Evolutionary conservation across 2,888 invertebrate genomes (phyloP).

Genomic region (Pristionchus entomophagus): DNA sequence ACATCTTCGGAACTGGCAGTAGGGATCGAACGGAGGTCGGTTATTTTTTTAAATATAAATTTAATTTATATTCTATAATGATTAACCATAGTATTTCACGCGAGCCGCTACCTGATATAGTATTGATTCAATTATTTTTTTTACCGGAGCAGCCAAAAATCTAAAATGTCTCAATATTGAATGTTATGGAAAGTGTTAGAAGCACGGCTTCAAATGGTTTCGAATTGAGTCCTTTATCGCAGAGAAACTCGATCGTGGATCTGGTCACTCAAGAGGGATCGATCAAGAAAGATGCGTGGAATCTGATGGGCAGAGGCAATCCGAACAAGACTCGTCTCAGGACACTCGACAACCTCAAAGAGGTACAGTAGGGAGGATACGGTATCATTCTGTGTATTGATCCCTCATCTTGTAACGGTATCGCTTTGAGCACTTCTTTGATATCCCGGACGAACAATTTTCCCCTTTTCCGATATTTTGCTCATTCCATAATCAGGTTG

Average conservation of each 20-base stretch:
- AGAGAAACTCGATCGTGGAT: background rate
- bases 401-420: background rate
- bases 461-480: no score
- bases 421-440: background rate
- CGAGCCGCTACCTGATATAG: no score
- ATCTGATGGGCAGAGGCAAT: slow-evolving; percentile 43
- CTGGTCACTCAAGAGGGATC: slow-evolving; percentile 45
- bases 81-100: no score
- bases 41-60: background rate
- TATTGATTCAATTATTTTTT: no score
- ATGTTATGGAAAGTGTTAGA: no score
- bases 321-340: slow-evolving; percentile 43
- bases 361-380: background rate
- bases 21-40: slow-evolving; percentile 21
- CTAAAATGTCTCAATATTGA: no score
- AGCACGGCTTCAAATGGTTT: no score
- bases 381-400: no score
- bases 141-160: no score
- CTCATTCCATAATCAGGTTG: no score
- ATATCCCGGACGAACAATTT: no score
- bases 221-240: background rate
- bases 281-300: slow-evolving; percentile 47
- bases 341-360: slow-evolving; percentile 38
- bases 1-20: slow-evolving; percentile 14
- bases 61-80: background rate